Percentiles rank a stretch among this genome's conserved stretches.
Conservation (phyloP, 2,888 invertebrate species). For the Actias luna region DNA sequence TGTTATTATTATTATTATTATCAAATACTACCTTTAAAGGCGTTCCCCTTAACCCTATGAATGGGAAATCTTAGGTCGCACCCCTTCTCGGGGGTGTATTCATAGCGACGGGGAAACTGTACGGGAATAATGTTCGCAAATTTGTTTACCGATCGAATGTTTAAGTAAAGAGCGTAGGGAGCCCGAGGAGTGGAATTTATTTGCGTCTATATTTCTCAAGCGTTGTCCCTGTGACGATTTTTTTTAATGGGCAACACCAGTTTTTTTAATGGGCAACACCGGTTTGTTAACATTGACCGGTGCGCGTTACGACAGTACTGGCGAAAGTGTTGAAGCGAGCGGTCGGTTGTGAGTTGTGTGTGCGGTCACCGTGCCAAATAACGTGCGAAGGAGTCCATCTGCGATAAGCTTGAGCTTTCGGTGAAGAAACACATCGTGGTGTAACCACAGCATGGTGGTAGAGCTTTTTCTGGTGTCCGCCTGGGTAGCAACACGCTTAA, state of each 20-base stretch:
- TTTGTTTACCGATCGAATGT: conserved; percentile 74
- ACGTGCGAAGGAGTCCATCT: no score
- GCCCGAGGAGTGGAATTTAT: conserved; percentile 9
- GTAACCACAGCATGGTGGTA: no score
- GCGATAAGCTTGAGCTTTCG: no score
- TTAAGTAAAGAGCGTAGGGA: conserved; percentile 27
- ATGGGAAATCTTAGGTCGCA: conserved; percentile 67
- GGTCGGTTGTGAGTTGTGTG: no score
- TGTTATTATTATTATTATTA: conserved; percentile 47
- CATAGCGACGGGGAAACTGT: conserved; percentile 51
- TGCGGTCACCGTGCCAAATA: no score
- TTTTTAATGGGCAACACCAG: background rate
- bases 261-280: no score
- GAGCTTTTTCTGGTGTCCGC: no score
- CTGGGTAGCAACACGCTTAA: no score
- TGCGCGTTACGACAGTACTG: no score
- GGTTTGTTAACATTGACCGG: no score
- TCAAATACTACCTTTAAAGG: conserved; percentile 59
- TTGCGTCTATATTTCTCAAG: conserved; percentile 1
- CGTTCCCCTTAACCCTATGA: conserved; percentile 60
- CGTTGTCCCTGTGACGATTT: background rate
- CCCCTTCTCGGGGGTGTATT: conserved; percentile 64
- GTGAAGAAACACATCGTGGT: no score
- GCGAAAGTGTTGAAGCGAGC: no score
- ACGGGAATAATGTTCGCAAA: conserved; percentile 76